A percentile compares a stretch with the other conserved stretches of the same genome.
phyloP scores from a whole-genome alignment of 2,888 invertebrate genomes.

The Protonemura montana region DNA sequence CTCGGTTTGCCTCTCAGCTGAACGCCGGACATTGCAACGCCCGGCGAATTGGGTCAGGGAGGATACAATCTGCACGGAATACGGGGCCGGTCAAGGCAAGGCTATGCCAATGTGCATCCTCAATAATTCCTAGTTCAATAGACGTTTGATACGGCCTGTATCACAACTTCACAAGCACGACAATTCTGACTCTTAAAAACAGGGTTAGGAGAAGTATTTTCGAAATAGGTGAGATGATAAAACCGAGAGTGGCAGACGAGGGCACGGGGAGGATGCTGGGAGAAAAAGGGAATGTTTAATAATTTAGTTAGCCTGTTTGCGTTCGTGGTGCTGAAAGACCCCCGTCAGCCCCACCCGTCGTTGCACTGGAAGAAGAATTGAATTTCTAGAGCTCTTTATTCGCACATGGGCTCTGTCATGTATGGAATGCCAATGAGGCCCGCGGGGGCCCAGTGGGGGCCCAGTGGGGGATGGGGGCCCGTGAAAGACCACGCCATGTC shows the following conservation, averaged over 20 bases:
- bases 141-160: too few species aligned
- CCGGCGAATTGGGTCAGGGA: background rate
- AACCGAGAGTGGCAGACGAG: background rate
- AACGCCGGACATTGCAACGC: background rate
- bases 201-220: background rate
- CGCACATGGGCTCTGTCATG: background rate
- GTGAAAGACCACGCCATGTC: background rate
- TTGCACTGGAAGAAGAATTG: constrained; percentile 3
- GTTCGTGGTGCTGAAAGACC: background rate
- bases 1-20: background rate
- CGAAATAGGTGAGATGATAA: background rate
- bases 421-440: constrained; percentile 22
- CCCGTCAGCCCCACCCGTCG: background rate
- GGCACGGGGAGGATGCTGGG: background rate
- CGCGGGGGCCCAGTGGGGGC: background rate
- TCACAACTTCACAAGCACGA: too few species aligned
- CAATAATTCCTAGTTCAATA: too few species aligned
- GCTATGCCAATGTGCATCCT: too few species aligned
- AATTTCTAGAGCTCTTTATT: constrained; percentile 21
- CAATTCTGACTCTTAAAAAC: background rate
- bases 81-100: too few species aligned
- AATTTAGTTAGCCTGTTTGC: constrained; percentile 22
- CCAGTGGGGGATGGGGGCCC: background rate
- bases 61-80: background rate
- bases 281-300: background rate